Conservation (phyloP, 2,888 invertebrate genomes). For the Brachyptera putata region DNA sequence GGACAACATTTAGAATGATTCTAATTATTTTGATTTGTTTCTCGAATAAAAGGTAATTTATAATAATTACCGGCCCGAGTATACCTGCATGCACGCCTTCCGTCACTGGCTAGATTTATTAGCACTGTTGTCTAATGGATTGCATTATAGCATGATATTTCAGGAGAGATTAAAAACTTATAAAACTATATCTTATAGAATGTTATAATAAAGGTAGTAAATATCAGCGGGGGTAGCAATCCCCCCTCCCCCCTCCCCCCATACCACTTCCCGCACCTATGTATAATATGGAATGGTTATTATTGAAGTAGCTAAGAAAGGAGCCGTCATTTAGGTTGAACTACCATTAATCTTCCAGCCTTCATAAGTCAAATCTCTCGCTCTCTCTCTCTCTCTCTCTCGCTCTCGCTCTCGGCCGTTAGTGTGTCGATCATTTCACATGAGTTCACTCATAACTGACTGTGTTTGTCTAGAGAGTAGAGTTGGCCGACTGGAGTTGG, state of each 20-base stretch:
- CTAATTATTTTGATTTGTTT: no score
- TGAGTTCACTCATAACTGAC: constrained; percentile 1
- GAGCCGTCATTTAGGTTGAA: constrained; percentile 20
- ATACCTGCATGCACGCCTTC: no score
- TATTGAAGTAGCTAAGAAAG: constrained; percentile 23
- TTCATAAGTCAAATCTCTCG: constrained; percentile 22
- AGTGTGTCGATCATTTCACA: not conserved
- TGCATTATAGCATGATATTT: constrained; percentile 8
- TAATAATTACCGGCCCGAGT: no score
- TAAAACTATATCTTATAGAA: constrained; percentile 12
- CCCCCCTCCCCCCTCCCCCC: not conserved
- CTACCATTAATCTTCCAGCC: constrained; percentile 19
- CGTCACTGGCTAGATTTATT: no score
- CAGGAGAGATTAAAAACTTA: constrained; percentile 12
- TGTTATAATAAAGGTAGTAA: not conserved
- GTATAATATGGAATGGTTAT: constrained; percentile 12
- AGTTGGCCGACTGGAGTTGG: no score
- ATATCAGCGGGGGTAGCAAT: constrained; percentile 15
- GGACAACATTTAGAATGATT: no score
- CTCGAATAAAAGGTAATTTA: no score
- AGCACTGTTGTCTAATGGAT: constrained; percentile 1
- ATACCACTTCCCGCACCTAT: not conserved
- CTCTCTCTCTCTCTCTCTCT: constrained; percentile 28
- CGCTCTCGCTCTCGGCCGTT: constrained; percentile 28
- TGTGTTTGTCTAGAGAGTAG: no score